A percentile compares a stretch with the other conserved stretches of the same genome.
phyloP scores from a whole-genome alignment of 35 echinoderm and acorn worm genomes.

The Ophiothrix spiculata region DNA sequence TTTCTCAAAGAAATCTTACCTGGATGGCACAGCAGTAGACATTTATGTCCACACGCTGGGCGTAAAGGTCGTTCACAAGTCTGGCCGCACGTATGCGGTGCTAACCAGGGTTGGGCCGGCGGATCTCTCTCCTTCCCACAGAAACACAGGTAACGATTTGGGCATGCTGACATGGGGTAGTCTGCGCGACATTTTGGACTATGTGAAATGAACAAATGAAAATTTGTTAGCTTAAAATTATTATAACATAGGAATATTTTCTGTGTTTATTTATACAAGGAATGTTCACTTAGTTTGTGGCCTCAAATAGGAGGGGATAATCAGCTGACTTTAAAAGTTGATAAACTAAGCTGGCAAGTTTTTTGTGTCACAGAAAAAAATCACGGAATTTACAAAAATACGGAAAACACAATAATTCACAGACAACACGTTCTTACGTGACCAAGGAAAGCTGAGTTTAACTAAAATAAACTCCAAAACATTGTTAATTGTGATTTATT shows the following conservation, averaged over 20 bases:
- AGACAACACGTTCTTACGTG: too few relatives aligned
- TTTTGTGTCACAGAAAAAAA: too few relatives aligned
- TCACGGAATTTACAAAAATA: too few relatives aligned
- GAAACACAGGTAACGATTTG: conserved; percentile 70
- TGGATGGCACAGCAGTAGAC: conserved; percentile 93
- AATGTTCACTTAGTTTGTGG: too few relatives aligned
- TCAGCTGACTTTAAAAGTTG: not conserved
- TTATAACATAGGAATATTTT: not conserved
- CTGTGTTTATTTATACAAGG: not conserved
- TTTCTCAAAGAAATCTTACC: too few relatives aligned
- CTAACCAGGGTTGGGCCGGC: conserved; percentile 79
- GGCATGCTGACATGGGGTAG: conserved; percentile 52
- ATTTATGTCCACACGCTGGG: conserved; percentile 79
- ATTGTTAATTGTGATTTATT: not conserved
- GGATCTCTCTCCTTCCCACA: conserved; percentile 75
- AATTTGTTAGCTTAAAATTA: not conserved
- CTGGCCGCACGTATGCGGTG: conserved; percentile 89
- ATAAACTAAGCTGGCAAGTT: not conserved
- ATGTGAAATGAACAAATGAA: not conserved
- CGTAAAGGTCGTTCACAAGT: conserved; percentile 65
- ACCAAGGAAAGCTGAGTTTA: too few relatives aligned
- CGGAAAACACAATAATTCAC: too few relatives aligned
- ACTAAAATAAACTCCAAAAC: too few relatives aligned
- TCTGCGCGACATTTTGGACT: conserved; percentile 89
- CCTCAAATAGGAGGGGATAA: not conserved